These are phyloP conservation scores for Coreoperca whiteheadi DNA, from an alignment of 2,113 vertebrate genomes.

Conservation along the genomic window DNA sequence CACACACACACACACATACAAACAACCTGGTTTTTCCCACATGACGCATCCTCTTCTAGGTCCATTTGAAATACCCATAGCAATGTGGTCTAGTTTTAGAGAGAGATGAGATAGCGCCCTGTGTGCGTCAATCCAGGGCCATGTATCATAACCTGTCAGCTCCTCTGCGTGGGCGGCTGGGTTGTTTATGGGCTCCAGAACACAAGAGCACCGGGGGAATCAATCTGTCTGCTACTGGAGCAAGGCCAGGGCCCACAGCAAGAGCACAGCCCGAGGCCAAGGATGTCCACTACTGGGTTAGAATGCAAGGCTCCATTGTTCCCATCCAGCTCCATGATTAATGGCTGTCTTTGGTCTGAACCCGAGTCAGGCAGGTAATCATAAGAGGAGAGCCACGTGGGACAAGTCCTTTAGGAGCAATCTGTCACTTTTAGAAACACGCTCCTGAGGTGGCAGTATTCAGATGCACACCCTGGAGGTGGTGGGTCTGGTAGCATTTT, in stretches of 20 bases:
- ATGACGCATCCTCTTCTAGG: constrained; percentile 21
- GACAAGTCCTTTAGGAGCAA: constrained; percentile 55
- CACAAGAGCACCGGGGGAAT: constrained; percentile 63
- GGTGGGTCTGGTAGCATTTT: constrained; percentile 31
- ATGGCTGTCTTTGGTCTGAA: constrained; percentile 67
- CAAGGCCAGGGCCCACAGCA: constrained; percentile 60
- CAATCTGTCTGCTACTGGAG: constrained; percentile 71
- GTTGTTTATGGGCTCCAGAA: constrained; percentile 69
- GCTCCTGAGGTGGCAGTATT: constrained; percentile 29
- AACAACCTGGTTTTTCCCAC: constrained; percentile 16
- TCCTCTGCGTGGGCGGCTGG: constrained; percentile 50
- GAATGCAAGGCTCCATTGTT: constrained; percentile 63
- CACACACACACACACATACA: constrained; percentile 34
- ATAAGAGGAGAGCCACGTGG: constrained; percentile 56
- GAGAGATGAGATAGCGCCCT: constrained; percentile 58
- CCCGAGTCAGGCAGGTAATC: constrained; percentile 58
- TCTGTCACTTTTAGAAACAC: constrained; percentile 53
- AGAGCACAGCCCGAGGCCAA: constrained; percentile 67
- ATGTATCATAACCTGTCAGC: constrained; percentile 69
- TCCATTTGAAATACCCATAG: constrained; percentile 34
- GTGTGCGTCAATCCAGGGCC: constrained; percentile 53
- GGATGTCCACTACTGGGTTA: constrained; percentile 64
- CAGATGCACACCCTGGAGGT: constrained; percentile 40
- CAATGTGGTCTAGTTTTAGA: constrained; percentile 48
- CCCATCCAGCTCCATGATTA: constrained; percentile 66